Base-by-base conservation (phyloP, 2,888 invertebrate genomes). In the Ethmia dodecea region DNA sequence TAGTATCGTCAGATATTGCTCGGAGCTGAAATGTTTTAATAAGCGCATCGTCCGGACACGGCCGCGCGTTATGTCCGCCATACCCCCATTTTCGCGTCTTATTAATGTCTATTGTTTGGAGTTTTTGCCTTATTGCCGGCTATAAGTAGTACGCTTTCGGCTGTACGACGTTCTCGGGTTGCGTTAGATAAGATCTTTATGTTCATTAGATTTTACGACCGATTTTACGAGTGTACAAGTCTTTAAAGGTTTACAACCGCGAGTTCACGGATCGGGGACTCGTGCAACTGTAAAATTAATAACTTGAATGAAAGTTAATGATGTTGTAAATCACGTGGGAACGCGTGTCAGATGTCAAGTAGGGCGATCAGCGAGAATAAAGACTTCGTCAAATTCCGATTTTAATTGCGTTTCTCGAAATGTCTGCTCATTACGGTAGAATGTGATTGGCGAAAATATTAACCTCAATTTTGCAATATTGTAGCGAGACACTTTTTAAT, bases 71-170 rank as follows among this genome's bases (percentile, higher is more conserved):
- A 65, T 55, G 65, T 54, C n/a, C 64, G 55, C 58, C 60, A 40
- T 39, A 39, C 37, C 58, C n/a, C 70, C 67, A 66, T 64, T 65
- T 62, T 58, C 61, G 60, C 63, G 63, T 66, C 80, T 81, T 83
- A 81, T 83, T 86, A 86, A 84, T 81, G 83, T 77, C 72, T 79
- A 78, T 84, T 83, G 83, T 86, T 84, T 73, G 71, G 71, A 79
- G 75, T 80, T 80, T 68, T 70, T 76, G 72, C 70, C 73, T 75
- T 81, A 79, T 81, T 77, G 70, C 15, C 14, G 8, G 18, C 14
- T 13, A 24, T 26, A n/a, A n/a, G n/a, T n/a, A n/a, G n/a, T n/a
- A n/a, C 26, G 14, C 13, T 35, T 12, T 26, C 22, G 36, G 28
- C n/a, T n/a, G n/a, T n/a, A n/a, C n/a, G n/a, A n/a, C n/a, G n/a